Percentiles rank a stretch among this genome's conserved stretches.
Conservation (phyloP, 1,140 invertebrate genomes). For the Melitaea cinxia region DNA sequence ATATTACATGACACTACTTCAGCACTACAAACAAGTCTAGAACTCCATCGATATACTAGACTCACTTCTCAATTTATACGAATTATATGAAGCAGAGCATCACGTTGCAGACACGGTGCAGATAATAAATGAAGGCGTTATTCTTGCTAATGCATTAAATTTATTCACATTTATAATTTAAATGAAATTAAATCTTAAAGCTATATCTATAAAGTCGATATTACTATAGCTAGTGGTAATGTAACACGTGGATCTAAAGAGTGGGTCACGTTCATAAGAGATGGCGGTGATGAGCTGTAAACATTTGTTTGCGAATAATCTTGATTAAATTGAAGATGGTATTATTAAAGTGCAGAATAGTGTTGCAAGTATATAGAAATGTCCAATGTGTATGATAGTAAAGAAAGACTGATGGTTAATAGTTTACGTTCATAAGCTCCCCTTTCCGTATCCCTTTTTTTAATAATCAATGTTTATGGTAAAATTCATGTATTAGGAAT, state of each 20-base stretch:
- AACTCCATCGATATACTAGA: too few relatives aligned
- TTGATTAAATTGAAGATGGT: not conserved
- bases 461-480: too few relatives aligned
- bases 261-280: slow-evolving; percentile 26
- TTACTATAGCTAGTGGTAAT: not conserved
- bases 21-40: too few relatives aligned
- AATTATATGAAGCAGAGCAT: slow-evolving; percentile 16
- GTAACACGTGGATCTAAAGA: slow-evolving; percentile 13
- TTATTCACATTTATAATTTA: slow-evolving; percentile 24
- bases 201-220: not conserved
- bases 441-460: too few relatives aligned
- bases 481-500: too few relatives aligned
- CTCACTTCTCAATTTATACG: slow-evolving; percentile 10
- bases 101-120: slow-evolving; percentile 25
- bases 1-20: too few relatives aligned
- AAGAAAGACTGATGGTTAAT: too few relatives aligned
- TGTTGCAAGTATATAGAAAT: too few relatives aligned
- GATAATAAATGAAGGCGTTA: slow-evolving; percentile 40
- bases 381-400: too few relatives aligned
- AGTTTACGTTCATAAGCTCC: too few relatives aligned
- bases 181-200: not conserved
- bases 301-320: slow-evolving; percentile 16
- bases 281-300: slow-evolving; percentile 17
- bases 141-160: slow-evolving; percentile 43
- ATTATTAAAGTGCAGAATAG: not conserved